Evolutionary conservation across 1,140 invertebrate genomes (phyloP), one percentile per base, ranked within the genome.

Genomic region (Neodiprion virginianus): DNA sequence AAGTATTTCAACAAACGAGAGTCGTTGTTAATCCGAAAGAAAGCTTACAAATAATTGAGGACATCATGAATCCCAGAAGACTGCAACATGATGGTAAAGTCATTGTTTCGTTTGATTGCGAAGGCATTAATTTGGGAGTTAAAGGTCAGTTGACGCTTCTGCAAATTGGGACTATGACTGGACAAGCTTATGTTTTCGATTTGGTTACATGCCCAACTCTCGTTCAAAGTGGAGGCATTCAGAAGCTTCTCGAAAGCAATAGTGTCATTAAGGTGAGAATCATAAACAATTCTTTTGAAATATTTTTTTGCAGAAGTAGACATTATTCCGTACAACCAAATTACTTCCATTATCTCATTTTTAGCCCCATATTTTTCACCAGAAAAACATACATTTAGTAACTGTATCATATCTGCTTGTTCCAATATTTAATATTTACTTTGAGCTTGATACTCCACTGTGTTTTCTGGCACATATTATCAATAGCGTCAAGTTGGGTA

Each of bases 171-270:
- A 95, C 94, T 0, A 91, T 92, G 79, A 90, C 91, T 67, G 95
- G 95, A 21, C 93, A 93, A 82, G 93, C 93, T 1, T 96, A 93
- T 83, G 91, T 99, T 76, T 97, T 99, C 85, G 98, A 99, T 89
- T 90, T 99, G 61, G 92, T 97, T 79, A 93, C 95, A 12, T 95
- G 95, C 83, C 96, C 96, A 1, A 91, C 90, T 75, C 92, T 99
- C 82, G 90, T 98, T 69, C 88, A 89, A 53, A 92, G 94, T 79
- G 94, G 94, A 53, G 94, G 94, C 71, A 89, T 99, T 8, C 93
- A 95, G 80, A 92, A 91, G 40, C 82, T 99, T 68, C 84, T 99
- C 47, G 95, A 98, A 87, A 94, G 93, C 84, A 91, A 94, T 65
- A 89, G 91, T 84, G 92, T 98, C 78, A 89, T 96, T 53, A 99